Evolutionary conservation across 2,888 invertebrate species (phyloP).

Genomic region (Julus scanicus): DNA sequence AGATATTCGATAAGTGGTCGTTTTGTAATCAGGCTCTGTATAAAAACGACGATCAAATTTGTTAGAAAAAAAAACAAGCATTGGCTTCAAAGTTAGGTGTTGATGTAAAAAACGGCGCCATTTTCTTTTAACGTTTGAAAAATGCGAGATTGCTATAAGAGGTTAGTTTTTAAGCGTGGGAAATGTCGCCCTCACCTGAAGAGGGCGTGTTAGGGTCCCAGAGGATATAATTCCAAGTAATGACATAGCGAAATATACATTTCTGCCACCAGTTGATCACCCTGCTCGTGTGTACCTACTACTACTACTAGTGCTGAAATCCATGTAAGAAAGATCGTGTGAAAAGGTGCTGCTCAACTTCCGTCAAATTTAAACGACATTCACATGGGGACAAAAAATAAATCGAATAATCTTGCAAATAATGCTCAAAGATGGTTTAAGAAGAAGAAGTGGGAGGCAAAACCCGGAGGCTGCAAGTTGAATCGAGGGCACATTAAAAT

Average conservation of each 20-base stretch:
- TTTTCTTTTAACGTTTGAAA: constrained; percentile 4
- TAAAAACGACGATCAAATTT: background rate
- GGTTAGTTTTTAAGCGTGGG: constrained; percentile 27
- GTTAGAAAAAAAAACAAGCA: background rate
- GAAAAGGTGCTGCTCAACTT: constrained; percentile 33
- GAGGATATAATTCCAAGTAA: constrained; percentile 28
- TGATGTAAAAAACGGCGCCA: background rate
- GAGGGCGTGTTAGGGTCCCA: constrained; percentile 33
- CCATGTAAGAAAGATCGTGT: constrained; percentile 20
- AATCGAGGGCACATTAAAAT: background rate
- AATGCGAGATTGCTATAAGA: constrained; percentile 26
- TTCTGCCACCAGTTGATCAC: constrained; percentile 25
- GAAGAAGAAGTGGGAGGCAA: constrained; percentile 13
- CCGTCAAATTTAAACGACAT: constrained; percentile 33
- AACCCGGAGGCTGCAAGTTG: background rate
- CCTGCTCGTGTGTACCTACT: too few relatives aligned
- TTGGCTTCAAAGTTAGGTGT: constrained; percentile 9
- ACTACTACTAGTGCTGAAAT: background rate
- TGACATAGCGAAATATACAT: constrained; percentile 8
- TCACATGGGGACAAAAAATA: constrained; percentile 23
- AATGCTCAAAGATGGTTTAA: constrained; percentile 15
- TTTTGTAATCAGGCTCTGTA: constrained; percentile 20
- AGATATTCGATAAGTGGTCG: constrained; percentile 33
- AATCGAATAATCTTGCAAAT: constrained; percentile 33
- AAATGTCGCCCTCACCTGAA: constrained; percentile 33